Base-by-base conservation (phyloP, 2,797 vertebrate genomes). In the Momotus momota region DNA sequence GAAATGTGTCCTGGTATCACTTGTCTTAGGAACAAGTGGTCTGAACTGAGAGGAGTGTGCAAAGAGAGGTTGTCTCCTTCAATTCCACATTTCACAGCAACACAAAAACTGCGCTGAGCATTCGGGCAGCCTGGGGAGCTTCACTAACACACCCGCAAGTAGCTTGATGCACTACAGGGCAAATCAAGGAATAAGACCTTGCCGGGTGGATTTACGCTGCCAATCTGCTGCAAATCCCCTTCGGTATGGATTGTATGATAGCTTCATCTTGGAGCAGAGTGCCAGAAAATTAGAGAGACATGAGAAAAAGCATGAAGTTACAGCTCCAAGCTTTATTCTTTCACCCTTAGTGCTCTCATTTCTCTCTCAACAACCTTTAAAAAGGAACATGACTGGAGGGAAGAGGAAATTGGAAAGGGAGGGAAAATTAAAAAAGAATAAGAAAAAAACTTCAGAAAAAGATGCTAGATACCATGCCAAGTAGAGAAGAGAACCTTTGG, bases 221-320 rank as follows among this genome's bases (percentile, higher is more conserved):
- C 74, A 48, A 80, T 83, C 21, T 89, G 51, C 62, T 89, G 79
- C 89, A 92, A 92, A 85, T 33, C 18, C 75, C 51, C 33, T 54
- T 82, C 60, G 74, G 71, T 33, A 27, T 5, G 41, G 55, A 40
- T 5, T 57, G 41, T 41, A 5, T 33, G 57, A 80, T 7, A 69
- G 57, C 38, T 60, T 60, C 57, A 74, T 51, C 79, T 92, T 35
- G 12, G 14, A 91, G 61, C 33, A 78, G 41, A 82, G 57, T 49
- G 75, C 69, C 90, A 82, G 86, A 88, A 92, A 95, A 91, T 77
- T 64, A 75, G 10, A 91, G 41, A 87, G 69, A 61, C 22, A 60
- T 73, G 48, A 78, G 35, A 96, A 88, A 29, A 20, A 81, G 48
- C 73, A 57, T 31, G 46, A 90, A 90, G 62, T 83, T 90, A 81